Conservation (phyloP, 2,113 vertebrate species). For the Chascanopsetta lugubris region DNA sequence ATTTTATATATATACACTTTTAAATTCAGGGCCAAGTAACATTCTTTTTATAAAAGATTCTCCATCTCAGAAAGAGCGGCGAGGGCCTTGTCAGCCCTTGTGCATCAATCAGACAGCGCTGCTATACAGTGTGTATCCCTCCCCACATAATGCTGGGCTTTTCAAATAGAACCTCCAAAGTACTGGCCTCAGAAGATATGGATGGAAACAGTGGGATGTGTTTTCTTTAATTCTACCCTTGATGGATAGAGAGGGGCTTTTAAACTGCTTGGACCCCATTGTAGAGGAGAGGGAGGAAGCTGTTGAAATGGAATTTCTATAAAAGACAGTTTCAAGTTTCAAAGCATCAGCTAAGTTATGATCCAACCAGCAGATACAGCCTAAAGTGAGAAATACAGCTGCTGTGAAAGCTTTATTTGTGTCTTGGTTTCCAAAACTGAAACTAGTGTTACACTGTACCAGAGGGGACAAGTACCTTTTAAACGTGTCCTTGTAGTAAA, state of each 20-base stretch:
- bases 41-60: not conserved
- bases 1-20: constrained; percentile 16
- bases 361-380: constrained; percentile 17
- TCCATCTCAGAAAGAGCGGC: not conserved
- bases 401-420: constrained; percentile 9
- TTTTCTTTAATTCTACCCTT: constrained; percentile 51
- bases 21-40: not conserved
- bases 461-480: not conserved
- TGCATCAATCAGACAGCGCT: constrained; percentile 40
- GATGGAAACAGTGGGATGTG: constrained; percentile 34
- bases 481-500: not conserved
- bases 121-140: constrained; percentile 33
- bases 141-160: constrained; percentile 53
- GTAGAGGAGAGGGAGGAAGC: constrained; percentile 40
- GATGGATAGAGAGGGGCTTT: constrained; percentile 38
- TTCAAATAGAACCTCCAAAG: constrained; percentile 55
- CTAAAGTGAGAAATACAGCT: not conserved
- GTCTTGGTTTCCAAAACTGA: constrained; percentile 3
- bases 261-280: constrained; percentile 33
- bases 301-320: constrained; percentile 45
- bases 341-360: constrained; percentile 23
- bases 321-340: constrained; percentile 39
- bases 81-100: constrained; percentile 29
- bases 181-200: constrained; percentile 34
- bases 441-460: not conserved